Percentiles rank a stretch among this genome's conserved stretches.
Conservation (phyloP, 2,113 vertebrate genomes). For the pig (Sus scrofa) region DNA sequence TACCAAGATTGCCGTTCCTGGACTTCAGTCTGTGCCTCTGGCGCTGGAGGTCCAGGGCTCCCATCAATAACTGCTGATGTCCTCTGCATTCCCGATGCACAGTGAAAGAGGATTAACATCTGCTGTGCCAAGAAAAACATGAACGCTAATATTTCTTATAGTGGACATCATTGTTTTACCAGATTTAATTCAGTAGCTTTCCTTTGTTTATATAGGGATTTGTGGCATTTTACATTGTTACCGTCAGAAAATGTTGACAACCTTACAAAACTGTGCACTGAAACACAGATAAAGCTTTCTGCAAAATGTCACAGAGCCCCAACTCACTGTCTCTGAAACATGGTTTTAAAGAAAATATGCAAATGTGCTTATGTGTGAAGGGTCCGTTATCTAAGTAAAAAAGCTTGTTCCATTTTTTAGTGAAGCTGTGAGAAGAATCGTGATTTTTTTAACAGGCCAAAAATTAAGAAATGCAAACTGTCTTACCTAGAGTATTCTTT, state of each 20-base stretch:
- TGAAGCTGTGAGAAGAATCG: not conserved
- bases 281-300: not conserved
- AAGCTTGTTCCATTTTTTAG: not conserved
- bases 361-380: not conserved
- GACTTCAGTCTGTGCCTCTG: constrained; percentile 46
- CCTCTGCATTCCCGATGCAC: constrained; percentile 56
- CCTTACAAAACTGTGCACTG: not conserved
- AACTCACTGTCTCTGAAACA: not conserved
- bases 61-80: constrained; percentile 31
- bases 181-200: constrained; percentile 28
- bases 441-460: not conserved
- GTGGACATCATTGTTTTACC: constrained; percentile 23
- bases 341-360: not conserved
- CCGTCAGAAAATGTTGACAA: constrained; percentile 5
- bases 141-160: constrained; percentile 56
- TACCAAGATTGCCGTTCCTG: constrained; percentile 8
- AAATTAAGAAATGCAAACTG: not conserved
- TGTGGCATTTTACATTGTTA: not conserved
- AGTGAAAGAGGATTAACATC: constrained; percentile 76
- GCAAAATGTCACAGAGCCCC: not conserved
- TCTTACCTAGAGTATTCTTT: not conserved
- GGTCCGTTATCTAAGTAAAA: not conserved
- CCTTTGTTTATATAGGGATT: constrained; percentile 22
- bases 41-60: not conserved
- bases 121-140: constrained; percentile 71